Conservation (phyloP, 2,797 vertebrate genomes). For the Schizothorax lantsangensis region DNA sequence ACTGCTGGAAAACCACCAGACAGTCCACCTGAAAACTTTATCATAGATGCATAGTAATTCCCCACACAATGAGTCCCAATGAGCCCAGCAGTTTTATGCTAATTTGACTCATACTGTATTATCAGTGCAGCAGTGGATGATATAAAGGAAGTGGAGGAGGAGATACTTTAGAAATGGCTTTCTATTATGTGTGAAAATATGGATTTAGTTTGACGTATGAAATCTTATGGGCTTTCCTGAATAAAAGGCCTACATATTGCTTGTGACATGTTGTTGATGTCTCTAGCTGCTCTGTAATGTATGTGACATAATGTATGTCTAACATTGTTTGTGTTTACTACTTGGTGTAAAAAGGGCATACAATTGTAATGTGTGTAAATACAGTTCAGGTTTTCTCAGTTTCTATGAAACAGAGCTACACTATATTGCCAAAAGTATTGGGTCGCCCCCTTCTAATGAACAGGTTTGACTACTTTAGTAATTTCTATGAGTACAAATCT, state of each 20-base stretch:
- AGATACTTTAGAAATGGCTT: not conserved
- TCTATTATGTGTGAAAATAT: not conserved
- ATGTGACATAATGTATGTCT: too few species aligned
- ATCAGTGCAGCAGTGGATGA: not conserved
- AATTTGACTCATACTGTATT: not conserved
- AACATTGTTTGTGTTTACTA: not conserved
- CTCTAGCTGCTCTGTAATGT: not conserved
- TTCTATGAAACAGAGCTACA: not conserved
- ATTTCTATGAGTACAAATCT: too few species aligned
- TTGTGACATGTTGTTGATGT: not conserved
- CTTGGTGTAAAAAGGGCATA: not conserved
- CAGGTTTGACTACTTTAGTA: too few species aligned
- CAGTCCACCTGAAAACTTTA: too few species aligned
- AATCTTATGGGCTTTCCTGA: not conserved
- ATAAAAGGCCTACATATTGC: not conserved
- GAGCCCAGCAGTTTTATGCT: not conserved
- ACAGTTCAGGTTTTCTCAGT: not conserved
- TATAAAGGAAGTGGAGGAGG: not conserved
- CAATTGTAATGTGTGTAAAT: not conserved
- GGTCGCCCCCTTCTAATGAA: too few species aligned
- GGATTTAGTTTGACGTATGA: not conserved
- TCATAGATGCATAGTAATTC: not conserved
- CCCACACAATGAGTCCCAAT: not conserved
- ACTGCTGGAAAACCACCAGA: not conserved
- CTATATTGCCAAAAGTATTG: too few species aligned